phyloP scores from a whole-genome alignment of 2,888 invertebrate genomes.

The Ichneumoninae sp. region DNA sequence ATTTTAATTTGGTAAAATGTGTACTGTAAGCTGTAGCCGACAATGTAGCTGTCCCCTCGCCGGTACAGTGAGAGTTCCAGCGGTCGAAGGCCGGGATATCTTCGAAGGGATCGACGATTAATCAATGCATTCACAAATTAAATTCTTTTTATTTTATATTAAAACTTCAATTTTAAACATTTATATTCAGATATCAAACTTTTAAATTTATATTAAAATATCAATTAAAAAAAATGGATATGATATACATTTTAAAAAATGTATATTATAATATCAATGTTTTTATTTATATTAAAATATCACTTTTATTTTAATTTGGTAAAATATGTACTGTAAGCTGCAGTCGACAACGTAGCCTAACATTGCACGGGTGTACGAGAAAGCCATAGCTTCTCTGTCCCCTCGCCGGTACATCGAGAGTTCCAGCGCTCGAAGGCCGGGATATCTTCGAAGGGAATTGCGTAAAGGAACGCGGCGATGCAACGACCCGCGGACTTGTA shows the following conservation, averaged over 20 bases:
- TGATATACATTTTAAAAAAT: too few species aligned
- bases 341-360: neutral
- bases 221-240: too few species aligned
- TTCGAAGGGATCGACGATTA: constrained; percentile 46
- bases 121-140: too few species aligned
- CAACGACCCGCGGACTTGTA: constrained; percentile 33
- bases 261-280: too few species aligned
- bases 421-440: constrained; percentile 40
- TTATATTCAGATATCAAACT: too few species aligned
- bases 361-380: neutral
- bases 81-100: constrained; percentile 46
- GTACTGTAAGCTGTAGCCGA: too few species aligned
- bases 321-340: too few species aligned
- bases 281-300: neutral
- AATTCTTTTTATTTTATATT: too few species aligned
- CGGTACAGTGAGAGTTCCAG: constrained; percentile 36
- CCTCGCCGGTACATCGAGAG: constrained; percentile 28
- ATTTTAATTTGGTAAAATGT: too few species aligned
- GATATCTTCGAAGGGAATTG: constrained; percentile 58
- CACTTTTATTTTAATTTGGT: too few species aligned
- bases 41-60: neutral
- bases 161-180: too few species aligned
- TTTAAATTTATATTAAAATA: neutral
- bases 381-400: neutral
- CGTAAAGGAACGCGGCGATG: constrained; percentile 49